Conservation (phyloP, 2,888 invertebrate genomes). For the Halictus ligatus region DNA sequence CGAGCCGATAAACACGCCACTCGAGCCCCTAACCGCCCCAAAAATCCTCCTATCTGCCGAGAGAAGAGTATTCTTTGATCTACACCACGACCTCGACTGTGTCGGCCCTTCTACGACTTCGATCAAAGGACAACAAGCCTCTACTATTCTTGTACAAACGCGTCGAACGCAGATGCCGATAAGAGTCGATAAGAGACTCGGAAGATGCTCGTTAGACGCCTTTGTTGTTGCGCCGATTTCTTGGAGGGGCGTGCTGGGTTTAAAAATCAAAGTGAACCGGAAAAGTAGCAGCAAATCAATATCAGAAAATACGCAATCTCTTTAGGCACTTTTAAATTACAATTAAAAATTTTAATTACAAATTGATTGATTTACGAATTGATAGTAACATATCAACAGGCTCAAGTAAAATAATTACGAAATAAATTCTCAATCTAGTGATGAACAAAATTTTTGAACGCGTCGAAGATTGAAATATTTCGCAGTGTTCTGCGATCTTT, state of each 20-base stretch:
- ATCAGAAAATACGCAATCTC: too few species aligned
- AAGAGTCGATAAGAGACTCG: neutral
- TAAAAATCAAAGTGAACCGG: neutral
- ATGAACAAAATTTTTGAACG: too few species aligned
- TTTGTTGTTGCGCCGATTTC: neutral
- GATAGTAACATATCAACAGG: too few species aligned
- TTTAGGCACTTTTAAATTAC: too few species aligned
- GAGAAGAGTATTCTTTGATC: conserved; percentile 74
- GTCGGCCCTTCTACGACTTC: conserved; percentile 24
- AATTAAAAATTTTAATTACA: too few species aligned
- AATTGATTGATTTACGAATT: too few species aligned
- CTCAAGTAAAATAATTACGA: too few species aligned
- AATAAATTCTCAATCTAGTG: too few species aligned
- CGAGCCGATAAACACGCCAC: conserved; percentile 77
- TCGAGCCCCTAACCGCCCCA: conserved; percentile 64
- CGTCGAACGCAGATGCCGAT: conserved; percentile 38
- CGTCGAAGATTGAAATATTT: too few species aligned
- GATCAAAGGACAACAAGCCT: conserved; percentile 58
- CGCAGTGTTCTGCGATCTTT: too few species aligned
- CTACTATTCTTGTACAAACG: neutral
- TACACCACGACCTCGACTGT: conserved; percentile 45
- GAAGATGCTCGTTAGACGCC: neutral
- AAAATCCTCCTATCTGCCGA: conserved; percentile 68
- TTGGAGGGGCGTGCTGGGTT: neutral
- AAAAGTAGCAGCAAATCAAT: neutral